Evolutionary conservation across 2,113 vertebrate genomes (phyloP).

Genomic region (Hippolais icterina): DNA sequence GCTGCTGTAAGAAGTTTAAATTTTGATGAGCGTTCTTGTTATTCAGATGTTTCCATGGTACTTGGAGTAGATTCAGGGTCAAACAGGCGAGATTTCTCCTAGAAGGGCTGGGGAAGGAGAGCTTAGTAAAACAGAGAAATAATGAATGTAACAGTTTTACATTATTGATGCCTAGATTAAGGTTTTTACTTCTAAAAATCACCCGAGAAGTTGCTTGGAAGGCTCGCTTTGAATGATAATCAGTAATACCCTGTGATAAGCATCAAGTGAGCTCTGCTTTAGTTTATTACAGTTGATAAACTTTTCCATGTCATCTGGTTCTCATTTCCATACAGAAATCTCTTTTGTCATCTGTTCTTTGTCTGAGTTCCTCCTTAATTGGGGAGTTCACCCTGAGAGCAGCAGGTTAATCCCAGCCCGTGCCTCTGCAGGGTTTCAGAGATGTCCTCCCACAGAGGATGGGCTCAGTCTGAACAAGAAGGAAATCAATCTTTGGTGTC

Average conservation of each 20-base stretch:
- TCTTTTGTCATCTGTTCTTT: not conserved
- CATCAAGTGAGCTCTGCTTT: not conserved
- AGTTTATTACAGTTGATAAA: not conserved
- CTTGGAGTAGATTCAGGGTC: not conserved
- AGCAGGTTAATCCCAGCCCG: not conserved
- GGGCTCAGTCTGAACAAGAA: not conserved
- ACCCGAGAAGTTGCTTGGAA: not conserved
- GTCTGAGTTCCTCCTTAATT: not conserved
- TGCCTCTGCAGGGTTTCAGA: not conserved
- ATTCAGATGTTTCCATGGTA: constrained; percentile 39
- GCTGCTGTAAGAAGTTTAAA: constrained; percentile 50
- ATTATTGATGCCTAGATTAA: not conserved
- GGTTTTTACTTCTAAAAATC: not conserved
- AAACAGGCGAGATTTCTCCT: not conserved
- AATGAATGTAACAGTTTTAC: not conserved
- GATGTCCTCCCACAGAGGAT: not conserved
- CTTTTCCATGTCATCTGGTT: not conserved
- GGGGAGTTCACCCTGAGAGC: not conserved
- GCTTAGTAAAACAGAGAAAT: not conserved
- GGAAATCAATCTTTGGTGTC: not conserved
- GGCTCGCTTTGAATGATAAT: not conserved
- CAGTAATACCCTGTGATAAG: not conserved
- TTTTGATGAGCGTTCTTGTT: constrained; percentile 56
- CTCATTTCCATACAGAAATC: not conserved
- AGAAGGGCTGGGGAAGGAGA: not conserved